phyloP scores from a whole-genome alignment of 2,113 vertebrate species.

The Panthera tigris region DNA sequence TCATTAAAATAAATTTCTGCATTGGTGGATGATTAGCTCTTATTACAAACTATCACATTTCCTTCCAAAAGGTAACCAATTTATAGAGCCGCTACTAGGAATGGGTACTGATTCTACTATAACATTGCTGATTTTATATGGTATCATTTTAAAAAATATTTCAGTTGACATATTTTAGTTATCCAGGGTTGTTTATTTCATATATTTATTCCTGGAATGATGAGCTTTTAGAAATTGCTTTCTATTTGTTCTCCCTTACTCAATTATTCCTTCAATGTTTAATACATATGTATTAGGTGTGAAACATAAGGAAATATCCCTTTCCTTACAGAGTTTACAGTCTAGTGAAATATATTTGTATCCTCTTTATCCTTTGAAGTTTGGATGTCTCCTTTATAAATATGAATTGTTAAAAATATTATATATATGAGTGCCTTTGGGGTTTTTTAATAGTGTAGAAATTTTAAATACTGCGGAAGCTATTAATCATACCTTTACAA shows the following conservation, averaged over 20 bases:
- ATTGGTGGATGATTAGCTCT: neutral
- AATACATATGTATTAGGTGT: neutral
- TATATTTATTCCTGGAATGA: neutral
- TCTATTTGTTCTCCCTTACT: neutral
- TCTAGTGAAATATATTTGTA: neutral
- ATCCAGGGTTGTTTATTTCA: neutral
- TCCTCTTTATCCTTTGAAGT: neutral
- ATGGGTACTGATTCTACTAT: neutral
- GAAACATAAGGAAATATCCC: neutral
- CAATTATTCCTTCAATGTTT: neutral
- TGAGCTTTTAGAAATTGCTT: neutral
- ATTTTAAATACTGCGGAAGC: slow-evolving; percentile 16
- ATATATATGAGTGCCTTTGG: neutral
- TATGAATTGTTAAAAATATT: neutral
- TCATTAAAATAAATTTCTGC: neutral
- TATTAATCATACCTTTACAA: neutral
- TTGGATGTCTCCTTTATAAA: neutral
- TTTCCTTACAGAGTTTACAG: neutral
- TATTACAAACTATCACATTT: neutral
- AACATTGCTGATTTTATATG: neutral
- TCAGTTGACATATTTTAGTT: neutral
- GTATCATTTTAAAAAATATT: neutral
- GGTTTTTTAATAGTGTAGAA: neutral
- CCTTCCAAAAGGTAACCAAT: neutral
- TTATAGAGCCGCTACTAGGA: neutral